Conservation (phyloP, 1,140 invertebrate genomes). For the Solen grandis region DNA sequence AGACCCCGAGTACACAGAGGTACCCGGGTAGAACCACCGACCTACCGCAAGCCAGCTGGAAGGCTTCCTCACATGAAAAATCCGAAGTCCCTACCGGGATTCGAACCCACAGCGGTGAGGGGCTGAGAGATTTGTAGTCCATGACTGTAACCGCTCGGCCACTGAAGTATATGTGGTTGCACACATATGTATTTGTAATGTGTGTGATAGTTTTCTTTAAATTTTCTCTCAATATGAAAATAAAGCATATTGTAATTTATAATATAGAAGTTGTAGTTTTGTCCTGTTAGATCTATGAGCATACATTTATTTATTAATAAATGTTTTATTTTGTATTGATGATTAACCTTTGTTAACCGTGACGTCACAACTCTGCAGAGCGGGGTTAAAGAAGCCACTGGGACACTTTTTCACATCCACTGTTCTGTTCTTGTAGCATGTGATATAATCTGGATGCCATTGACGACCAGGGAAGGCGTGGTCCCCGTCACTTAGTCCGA, state of each 20-base stretch:
- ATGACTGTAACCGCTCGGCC: no score
- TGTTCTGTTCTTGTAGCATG: conserved; percentile 62
- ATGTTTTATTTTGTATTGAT: background rate
- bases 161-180: no score
- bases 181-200: no score
- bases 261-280: background rate
- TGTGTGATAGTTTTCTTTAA: no score
- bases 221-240: no score
- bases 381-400: conserved; percentile 54
- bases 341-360: conserved; percentile 52
- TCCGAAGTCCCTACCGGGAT: no score
- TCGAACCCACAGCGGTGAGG: no score
- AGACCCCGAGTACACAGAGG: no score
- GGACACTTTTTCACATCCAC: conserved; percentile 43
- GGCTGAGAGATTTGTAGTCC: no score
- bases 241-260: background rate
- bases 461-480: conserved; percentile 30
- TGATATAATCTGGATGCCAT: conserved; percentile 55
- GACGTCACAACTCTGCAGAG: conserved; percentile 37
- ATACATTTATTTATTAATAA: background rate
- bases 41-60: no score
- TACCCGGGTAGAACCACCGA: no score
- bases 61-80: no score
- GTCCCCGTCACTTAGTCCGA: conserved; percentile 51
- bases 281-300: background rate